These are phyloP conservation scores for Arctocebus calabarensis DNA, from an alignment of 2,797 vertebrate genomes.

Conservation along the genomic window DNA sequence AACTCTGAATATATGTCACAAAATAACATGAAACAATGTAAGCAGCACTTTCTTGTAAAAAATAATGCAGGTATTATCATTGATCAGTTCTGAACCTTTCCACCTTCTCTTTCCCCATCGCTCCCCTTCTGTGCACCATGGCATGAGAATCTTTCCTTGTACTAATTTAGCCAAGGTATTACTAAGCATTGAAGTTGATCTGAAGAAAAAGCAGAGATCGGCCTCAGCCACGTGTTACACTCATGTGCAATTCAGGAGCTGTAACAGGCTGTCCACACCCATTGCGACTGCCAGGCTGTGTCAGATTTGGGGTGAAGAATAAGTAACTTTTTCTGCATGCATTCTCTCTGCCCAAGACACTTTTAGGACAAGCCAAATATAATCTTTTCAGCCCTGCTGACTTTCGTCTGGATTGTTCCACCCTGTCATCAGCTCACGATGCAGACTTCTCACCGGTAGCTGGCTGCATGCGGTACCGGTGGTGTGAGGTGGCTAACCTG, in stretches of 20 bases:
- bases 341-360: background rate
- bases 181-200: fast-evolving
- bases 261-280: fast-evolving
- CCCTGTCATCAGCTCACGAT: background rate
- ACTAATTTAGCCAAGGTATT: fast-evolving
- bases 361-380: background rate
- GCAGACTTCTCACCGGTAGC: background rate
- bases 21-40: fast-evolving
- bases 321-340: slow-evolving; percentile 41
- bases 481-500: background rate
- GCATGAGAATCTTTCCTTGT: background rate
- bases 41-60: background rate
- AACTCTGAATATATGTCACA: background rate
- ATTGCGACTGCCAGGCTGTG: fast-evolving
- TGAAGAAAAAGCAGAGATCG: background rate
- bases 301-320: background rate
- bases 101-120: fast-evolving
- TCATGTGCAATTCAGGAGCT: fast-evolving
- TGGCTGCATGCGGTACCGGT: background rate
- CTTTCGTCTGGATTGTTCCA: background rate
- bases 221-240: fast-evolving
- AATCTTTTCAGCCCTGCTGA: background rate
- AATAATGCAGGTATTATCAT: fast-evolving
- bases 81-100: fast-evolving
- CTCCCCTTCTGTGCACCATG: fast-evolving